phyloP scores from a whole-genome alignment of 2,888 invertebrate genomes.

The Oligia fasciuncula region DNA sequence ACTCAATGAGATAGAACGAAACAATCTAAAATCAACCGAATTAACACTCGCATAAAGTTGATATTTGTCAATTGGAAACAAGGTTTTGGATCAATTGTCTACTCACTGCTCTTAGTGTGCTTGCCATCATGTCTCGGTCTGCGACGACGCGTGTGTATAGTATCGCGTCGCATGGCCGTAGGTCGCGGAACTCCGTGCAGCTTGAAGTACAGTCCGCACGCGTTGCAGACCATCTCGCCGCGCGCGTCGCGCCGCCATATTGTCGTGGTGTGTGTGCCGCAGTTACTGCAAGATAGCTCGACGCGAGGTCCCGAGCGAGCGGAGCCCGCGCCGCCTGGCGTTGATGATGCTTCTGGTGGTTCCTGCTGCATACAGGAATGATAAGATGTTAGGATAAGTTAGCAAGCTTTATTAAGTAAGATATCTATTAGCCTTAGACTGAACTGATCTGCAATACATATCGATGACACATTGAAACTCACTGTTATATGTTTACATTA shows the following conservation, averaged over 20 bases:
- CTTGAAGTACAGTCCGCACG: conserved; percentile 99
- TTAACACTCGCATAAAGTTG: not conserved
- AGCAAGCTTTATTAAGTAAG: too few relatives aligned
- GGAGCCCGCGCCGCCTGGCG: conserved; percentile 49
- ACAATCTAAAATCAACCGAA: not conserved
- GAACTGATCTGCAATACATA: not conserved
- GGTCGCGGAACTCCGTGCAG: conserved; percentile 98
- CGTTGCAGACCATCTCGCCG: conserved; percentile 99
- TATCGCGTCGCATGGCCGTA: conserved; percentile 98
- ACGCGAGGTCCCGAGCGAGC: conserved; percentile 87
- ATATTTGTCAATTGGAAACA: not conserved
- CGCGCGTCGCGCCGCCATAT: conserved; percentile 99
- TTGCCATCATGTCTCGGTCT: conserved; percentile 94
- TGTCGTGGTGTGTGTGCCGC: conserved; percentile 99
- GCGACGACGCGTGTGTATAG: conserved; percentile 97
- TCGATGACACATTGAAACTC: not conserved
- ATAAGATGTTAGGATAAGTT: not conserved
- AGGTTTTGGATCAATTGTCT: not conserved
- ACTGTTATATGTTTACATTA: not conserved
- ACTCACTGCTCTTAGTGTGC: conserved; percentile 88
- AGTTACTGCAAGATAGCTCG: conserved; percentile 98
- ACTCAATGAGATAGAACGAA: not conserved
- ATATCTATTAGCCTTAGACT: not conserved
- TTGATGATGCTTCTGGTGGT: conserved; percentile 64
- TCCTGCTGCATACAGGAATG: conserved; percentile 67